phyloP scores from a whole-genome alignment of 2,888 invertebrate species.

The Pollenia amentaria region DNA sequence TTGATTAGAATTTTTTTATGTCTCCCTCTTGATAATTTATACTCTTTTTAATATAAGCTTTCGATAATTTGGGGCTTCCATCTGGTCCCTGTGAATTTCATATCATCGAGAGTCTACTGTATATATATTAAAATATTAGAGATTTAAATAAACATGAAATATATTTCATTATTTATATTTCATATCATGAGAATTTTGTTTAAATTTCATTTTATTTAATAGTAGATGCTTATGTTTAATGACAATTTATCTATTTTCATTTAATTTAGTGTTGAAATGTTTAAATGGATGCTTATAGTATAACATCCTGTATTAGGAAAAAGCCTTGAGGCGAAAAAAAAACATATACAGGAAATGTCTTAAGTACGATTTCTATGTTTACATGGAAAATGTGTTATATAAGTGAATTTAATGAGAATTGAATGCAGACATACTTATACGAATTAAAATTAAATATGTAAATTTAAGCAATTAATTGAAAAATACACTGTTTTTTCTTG shows the following conservation, averaged over 20 bases:
- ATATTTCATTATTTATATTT: slow-evolving; percentile 13
- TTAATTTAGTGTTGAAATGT: slow-evolving; percentile 46
- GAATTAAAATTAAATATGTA: too few species aligned
- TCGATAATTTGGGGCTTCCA: too few species aligned
- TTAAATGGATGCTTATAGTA: not conserved
- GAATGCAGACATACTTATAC: not conserved
- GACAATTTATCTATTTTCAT: slow-evolving; percentile 22
- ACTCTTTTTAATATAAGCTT: too few species aligned
- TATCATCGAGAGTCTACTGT: not conserved
- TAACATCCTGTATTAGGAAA: not conserved
- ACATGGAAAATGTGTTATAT: not conserved
- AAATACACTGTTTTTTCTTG: too few species aligned
- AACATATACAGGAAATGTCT: not conserved
- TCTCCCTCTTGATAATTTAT: too few species aligned
- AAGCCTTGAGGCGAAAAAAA: slow-evolving; percentile 2
- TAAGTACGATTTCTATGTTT: not conserved
- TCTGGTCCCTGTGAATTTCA: too few species aligned
- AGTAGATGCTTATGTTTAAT: not conserved
- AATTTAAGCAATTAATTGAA: too few species aligned
- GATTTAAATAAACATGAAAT: not conserved
- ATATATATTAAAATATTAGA: not conserved
- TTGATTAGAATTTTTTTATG: too few species aligned
- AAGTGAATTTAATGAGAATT: not conserved
- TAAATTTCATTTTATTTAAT: not conserved
- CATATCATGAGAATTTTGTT: not conserved